These are phyloP conservation scores for Taphrorychus bicolor DNA, from an alignment of 2,888 invertebrate species.

Conservation along the genomic window DNA sequence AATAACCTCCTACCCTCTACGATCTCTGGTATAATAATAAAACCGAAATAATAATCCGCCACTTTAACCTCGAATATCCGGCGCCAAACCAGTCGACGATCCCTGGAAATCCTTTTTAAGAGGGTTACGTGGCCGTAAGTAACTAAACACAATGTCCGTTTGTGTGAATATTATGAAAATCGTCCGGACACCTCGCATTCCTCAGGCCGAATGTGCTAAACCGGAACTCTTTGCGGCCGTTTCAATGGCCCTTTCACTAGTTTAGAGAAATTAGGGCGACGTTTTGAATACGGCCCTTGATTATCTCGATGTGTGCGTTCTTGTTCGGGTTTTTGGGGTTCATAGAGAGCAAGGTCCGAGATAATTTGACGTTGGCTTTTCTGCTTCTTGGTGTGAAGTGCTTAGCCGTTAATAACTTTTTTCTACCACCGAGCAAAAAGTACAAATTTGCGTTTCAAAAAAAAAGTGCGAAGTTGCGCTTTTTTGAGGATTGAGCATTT, in stretches of 20 bases:
- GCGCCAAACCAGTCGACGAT: slow-evolving; percentile 20
- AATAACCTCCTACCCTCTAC: not conserved
- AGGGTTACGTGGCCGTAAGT: slow-evolving; percentile 33
- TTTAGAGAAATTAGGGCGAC: slow-evolving; percentile 22
- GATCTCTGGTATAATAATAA: slow-evolving; percentile 20
- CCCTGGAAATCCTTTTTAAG: slow-evolving; percentile 26
- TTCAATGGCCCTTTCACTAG: slow-evolving; percentile 25
- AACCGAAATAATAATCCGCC: slow-evolving; percentile 32
- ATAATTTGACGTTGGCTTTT: no score
- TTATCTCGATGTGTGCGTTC: not conserved
- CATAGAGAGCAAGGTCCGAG: no score
- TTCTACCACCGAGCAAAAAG: no score
- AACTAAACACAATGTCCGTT: slow-evolving; percentile 39
- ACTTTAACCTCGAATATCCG: slow-evolving; percentile 29
- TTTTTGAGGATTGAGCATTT: no score
- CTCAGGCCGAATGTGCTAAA: slow-evolving; percentile 15
- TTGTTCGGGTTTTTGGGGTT: not conserved
- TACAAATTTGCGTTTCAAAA: no score
- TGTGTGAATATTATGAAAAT: slow-evolving; percentile 41
- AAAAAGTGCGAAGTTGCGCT: no score
- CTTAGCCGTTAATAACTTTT: no score
- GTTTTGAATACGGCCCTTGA: slow-evolving; percentile 3
- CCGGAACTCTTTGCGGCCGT: slow-evolving; percentile 22
- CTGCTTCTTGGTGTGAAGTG: no score
- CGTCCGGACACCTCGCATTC: slow-evolving; percentile 18